These are phyloP conservation scores for Microcebus jonahi DNA, from an alignment of 2,113 vertebrate species.

Conservation along the genomic window DNA sequence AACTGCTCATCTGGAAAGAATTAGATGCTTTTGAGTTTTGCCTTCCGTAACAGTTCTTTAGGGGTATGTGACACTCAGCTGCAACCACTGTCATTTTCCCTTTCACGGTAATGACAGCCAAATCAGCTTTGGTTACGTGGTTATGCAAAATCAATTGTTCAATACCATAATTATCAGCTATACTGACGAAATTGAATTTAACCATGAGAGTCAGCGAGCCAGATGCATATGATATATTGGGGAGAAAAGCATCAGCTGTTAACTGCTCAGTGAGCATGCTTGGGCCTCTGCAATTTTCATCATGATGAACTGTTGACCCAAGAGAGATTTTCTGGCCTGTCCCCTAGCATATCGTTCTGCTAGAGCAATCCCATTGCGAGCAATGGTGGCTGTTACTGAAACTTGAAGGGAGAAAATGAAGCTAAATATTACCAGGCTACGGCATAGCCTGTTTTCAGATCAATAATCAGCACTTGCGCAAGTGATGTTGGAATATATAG, in stretches of 20 bases:
- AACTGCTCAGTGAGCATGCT: slow-evolving; percentile 73
- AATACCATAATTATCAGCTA: slow-evolving; percentile 78
- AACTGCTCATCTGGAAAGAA: slow-evolving; percentile 2
- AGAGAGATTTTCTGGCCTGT: slow-evolving; percentile 78
- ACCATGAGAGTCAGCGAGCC: slow-evolving; percentile 73
- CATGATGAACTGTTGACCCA: slow-evolving; percentile 79
- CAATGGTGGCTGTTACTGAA: slow-evolving; percentile 57
- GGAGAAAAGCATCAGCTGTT: slow-evolving; percentile 68
- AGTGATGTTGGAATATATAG: slow-evolving; percentile 61
- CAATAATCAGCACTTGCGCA: slow-evolving; percentile 77
- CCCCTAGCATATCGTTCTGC: slow-evolving; percentile 74
- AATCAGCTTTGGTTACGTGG: slow-evolving; percentile 75
- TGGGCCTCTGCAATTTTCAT: slow-evolving; percentile 79
- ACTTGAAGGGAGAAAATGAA: slow-evolving; percentile 66
- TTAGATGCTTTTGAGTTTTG: background rate
- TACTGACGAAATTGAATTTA: slow-evolving; percentile 78
- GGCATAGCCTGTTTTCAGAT: slow-evolving; percentile 73
- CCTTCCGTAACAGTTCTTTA: background rate
- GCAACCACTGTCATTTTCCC: slow-evolving; percentile 60
- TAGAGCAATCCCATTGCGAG: slow-evolving; percentile 74
- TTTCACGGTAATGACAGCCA: slow-evolving; percentile 72
- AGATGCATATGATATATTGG: slow-evolving; percentile 62
- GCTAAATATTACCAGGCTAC: slow-evolving; percentile 57
- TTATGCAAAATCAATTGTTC: slow-evolving; percentile 81
- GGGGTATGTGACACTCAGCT: slow-evolving; percentile 52